Evolutionary conservation across 2,888 invertebrate genomes (phyloP).

Genomic region (Meiosimyza decipiens): DNA sequence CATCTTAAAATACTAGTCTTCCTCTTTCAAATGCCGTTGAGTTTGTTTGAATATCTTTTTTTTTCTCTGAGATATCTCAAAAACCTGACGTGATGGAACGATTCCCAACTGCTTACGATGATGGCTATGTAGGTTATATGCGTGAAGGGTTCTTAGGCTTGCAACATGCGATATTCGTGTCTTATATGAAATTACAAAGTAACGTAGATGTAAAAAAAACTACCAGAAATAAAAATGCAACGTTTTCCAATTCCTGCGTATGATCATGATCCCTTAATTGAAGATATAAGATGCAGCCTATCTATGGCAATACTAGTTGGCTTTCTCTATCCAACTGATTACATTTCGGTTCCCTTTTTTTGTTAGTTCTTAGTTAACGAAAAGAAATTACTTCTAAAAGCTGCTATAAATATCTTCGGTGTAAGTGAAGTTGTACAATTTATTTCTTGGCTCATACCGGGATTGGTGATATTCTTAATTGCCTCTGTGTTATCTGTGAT

Average conservation of each 20-base stretch:
- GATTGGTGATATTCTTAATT: slow-evolving; percentile 73
- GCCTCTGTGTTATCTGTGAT: slow-evolving; percentile 70
- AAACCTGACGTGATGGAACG: too few species aligned
- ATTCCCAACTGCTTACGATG: slow-evolving; percentile 58
- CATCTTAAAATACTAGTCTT: too few species aligned
- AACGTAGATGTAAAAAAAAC: background rate
- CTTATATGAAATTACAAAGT: slow-evolving; percentile 55
- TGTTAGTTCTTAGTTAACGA: too few species aligned
- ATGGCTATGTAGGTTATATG: slow-evolving; percentile 68
- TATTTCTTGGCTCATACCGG: slow-evolving; percentile 83
- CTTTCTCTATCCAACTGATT: slow-evolving; percentile 77
- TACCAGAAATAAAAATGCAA: slow-evolving; percentile 47
- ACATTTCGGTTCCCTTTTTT: too few species aligned
- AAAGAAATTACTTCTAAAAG: slow-evolving; percentile 64
- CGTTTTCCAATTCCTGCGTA: slow-evolving; percentile 66
- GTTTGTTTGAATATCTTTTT: too few species aligned
- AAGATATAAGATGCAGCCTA: slow-evolving; percentile 73
- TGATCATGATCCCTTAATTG: slow-evolving; percentile 73
- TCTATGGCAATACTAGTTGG: slow-evolving; percentile 81
- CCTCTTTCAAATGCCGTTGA: too few species aligned
- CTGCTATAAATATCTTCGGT: slow-evolving; percentile 90
- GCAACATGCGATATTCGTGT: slow-evolving; percentile 70
- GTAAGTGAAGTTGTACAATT: slow-evolving; percentile 83
- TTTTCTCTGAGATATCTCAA: too few species aligned
- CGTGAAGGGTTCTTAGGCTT: slow-evolving; percentile 74